Base-by-base conservation (phyloP, 2,113 vertebrate genomes). In the Dipodomys spectabilis region DNA sequence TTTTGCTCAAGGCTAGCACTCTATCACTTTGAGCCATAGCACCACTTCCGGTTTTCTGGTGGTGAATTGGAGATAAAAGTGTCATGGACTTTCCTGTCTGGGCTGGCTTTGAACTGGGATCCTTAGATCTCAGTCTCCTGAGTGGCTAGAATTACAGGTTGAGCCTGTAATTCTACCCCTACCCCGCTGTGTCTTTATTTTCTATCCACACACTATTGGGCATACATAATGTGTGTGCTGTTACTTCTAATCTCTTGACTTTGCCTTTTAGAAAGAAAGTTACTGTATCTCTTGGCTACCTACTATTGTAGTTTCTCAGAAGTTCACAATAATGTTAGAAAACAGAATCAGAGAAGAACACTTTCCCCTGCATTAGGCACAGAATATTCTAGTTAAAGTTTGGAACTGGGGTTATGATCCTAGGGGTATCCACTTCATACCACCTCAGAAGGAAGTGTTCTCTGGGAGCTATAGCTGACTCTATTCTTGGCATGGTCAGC, bases 241-340 rank as follows among this genome's bases (percentile, higher is more conserved):
- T 57, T 68, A 68, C 25, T 78, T 85, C 88, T 67, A 72, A 91
- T 64, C 49, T 91, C 49, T 45, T 75, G 87, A 82, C 44, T 53
- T 68, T 60, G 28, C 57, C 57, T 4, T 49, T 83, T 68, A 53
- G 27, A 28, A 92, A 72, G 53, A 73, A 77, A 91, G 89, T 44
- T 16, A 60, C 6, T 2, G 6, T 3, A 45, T 65, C 73, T 82
- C 69, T 44, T 83, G 68, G 87, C 77, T 91, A 60, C 62, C 62
- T 69, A 65, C 10, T 19, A 60, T 0, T 15, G 44, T 15, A 12
- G 73, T 64, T 94, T 94, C 83, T 89, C 85, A 87, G 73, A 95
- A 91, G 65, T 65, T 60, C 35, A 81, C 10, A 49, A 73, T 71
- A 82, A 60, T 30, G 83, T 81, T 44, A 65, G 39, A 82, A 93